Evolutionary conservation across 2,797 vertebrate genomes (phyloP), one percentile per base, ranked within the genome.

Genomic region (Cirrhinus mrigala): DNA sequence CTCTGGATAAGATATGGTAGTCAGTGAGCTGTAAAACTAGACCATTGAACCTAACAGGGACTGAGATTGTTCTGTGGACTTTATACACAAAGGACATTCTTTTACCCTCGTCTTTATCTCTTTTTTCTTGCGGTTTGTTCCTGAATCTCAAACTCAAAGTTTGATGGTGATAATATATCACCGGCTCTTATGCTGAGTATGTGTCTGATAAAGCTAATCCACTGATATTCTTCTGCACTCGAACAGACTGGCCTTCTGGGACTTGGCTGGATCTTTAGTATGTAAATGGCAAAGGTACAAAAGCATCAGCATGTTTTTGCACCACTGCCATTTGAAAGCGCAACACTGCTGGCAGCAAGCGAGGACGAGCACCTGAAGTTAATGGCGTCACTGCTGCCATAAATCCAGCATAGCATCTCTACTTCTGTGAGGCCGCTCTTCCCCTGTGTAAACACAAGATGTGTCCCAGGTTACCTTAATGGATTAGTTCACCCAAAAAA

Each of bases 11-110:
- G 83, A 90, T 88, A 88, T 77, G 44, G 76, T 79, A 88, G 64
- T 83, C 87, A 87, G 37, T 81, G 85, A 85, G 87, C 83, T 87
- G 83, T 87, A 83, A 89, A 89, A 87, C 80, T 52, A 83, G 83
- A 46, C 81, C 80, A 87, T 75, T 89, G 89, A 89, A 89, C 87
- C 85, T 78, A 79, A 81, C 70, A 81, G 29, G 48, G 37, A 54
- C 66, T 81, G 64, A 81, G 83, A 82, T 79, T 40, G 74, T 75
- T 85, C 66, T 84, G 68, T 87, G 85, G 84, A 88, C 89, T 90
- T 90, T 86, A 85, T 18, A 79, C 85, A 50, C 75, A 79, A 69
- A 29, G 12, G 27, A 54, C 46, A 79, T 73, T 74, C 50, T 74
- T 71, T 75, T 64, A 37, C 24, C 15, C 74, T 60, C 14, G 33